phyloP scores from a whole-genome alignment of 2,113 vertebrate genomes.

The Mormyrus iriodes region DNA sequence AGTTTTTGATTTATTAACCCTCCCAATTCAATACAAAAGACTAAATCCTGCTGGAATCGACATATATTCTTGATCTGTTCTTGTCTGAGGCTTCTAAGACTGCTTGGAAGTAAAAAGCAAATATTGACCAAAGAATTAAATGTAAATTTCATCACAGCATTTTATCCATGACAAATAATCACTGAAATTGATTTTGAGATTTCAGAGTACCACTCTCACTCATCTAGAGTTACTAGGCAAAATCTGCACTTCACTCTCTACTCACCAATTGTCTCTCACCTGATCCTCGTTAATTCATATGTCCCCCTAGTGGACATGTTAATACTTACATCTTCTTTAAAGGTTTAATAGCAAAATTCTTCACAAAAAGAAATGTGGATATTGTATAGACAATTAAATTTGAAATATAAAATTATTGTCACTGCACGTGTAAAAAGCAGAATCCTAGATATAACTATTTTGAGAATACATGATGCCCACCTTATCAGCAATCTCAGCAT shows the following conservation, averaged over 20 bases:
- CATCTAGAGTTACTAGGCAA: not conserved
- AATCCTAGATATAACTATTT: not conserved
- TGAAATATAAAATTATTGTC: not conserved
- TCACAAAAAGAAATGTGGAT: not conserved
- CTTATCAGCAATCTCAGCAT: not conserved
- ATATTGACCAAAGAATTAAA: conserved; percentile 8
- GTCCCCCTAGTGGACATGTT: conserved; percentile 57
- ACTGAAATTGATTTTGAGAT: not conserved
- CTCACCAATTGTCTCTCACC: conserved; percentile 21
- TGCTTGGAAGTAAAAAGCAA: not conserved
- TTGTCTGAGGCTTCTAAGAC: conserved; percentile 12
- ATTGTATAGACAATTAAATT: not conserved
- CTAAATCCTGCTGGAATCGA: conserved; percentile 26
- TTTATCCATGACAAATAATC: conserved; percentile 5
- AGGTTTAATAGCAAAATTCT: not conserved
- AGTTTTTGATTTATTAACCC: not conserved
- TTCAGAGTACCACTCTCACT: not conserved
- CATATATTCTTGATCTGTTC: conserved; percentile 8
- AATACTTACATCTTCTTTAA: conserved; percentile 35
- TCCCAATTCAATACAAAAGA: not conserved
- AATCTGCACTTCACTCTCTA: not conserved
- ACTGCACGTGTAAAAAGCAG: not conserved
- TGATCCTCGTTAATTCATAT: conserved; percentile 29
- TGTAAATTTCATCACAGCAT: conserved; percentile 18
- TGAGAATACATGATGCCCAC: not conserved